Base-by-base conservation (phyloP, 2,797 vertebrate species). In the Gallinago solitaria region DNA sequence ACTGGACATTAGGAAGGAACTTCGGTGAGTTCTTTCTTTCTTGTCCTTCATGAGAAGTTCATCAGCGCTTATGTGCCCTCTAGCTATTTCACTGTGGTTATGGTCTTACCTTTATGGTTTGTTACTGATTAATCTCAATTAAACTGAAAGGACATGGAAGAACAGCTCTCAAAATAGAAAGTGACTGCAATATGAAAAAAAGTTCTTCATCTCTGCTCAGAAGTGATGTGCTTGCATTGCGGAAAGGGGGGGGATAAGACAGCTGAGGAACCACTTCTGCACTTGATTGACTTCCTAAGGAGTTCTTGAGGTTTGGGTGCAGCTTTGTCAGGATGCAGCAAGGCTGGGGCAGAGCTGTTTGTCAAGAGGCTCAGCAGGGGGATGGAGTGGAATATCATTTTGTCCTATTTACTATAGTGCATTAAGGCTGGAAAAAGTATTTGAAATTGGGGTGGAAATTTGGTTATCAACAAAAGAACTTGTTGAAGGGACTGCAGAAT, bases 1-100 rank as follows among this genome's bases (percentile, higher is more conserved):
- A 2, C 3, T 99, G 99, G 99, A 98, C 97, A 93, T 25, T 99
- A 60, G 96, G 98, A 8, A 97, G 97, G 30, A 54, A 53, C 10
- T 84, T 65, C 35, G 98, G 98, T 99, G 59, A 97, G 98, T 90
- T 88, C 12, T 57, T 57, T 41, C 81, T 73, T 65, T 65, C 21
- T 20, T 37, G 21, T 51, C 13, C 23, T 45, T 61, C n/a, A n/a
- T 65, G 39, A 83, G 56, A 78, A 45, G 25, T 48, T 17, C 54
- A 9, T 35, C 65, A 32, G 47, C 39, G 37, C 32, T 57, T 37
- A 30, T 8, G 16, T 59, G 25, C 35, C n/a, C 32, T 57, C 20
- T 45, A 20, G 37, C 32, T 76, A 41, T 54, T 70, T 86, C 81
- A 45, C 25, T 47, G 30, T 51, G 51, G 51, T 18, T 53, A 18